Evolutionary conservation across 2,113 vertebrate species (phyloP).

Genomic region (Tyto alba): DNA sequence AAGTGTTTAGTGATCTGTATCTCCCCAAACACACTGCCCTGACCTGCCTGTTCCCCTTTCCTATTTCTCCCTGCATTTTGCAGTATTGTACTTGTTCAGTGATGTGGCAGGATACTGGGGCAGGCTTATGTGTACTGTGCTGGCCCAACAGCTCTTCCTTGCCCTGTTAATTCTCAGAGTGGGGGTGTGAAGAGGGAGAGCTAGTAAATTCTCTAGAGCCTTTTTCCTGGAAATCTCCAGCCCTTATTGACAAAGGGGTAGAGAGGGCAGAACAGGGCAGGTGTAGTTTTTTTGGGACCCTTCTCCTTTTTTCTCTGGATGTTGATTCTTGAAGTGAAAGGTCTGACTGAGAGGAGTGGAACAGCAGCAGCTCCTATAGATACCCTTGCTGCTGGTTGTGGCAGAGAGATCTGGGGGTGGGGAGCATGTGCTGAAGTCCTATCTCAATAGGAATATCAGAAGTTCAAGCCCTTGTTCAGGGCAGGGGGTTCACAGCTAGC

Average conservation of each 20-base stretch:
- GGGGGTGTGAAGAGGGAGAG: background rate
- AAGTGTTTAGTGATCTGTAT: background rate
- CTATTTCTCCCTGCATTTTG: background rate
- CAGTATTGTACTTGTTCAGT: background rate
- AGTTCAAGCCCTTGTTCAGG: background rate
- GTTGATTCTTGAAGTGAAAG: background rate
- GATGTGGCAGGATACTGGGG: background rate
- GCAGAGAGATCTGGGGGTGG: background rate
- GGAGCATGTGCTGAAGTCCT: background rate
- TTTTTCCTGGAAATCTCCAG: background rate
- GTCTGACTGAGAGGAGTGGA: background rate
- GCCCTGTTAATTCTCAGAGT: background rate
- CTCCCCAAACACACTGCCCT: background rate
- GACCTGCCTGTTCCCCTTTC: background rate
- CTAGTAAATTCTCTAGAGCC: background rate
- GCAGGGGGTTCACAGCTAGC: background rate
- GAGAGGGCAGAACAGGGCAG: background rate
- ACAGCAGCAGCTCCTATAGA: background rate
- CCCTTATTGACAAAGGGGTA: background rate
- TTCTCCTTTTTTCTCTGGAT: background rate
- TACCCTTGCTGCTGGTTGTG: background rate
- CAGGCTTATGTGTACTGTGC: background rate
- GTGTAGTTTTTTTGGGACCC: background rate
- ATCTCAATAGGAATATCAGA: background rate
- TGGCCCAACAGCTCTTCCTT: background rate